Conservation (phyloP, 2,113 vertebrate genomes). For the Alethe diademata region DNA sequence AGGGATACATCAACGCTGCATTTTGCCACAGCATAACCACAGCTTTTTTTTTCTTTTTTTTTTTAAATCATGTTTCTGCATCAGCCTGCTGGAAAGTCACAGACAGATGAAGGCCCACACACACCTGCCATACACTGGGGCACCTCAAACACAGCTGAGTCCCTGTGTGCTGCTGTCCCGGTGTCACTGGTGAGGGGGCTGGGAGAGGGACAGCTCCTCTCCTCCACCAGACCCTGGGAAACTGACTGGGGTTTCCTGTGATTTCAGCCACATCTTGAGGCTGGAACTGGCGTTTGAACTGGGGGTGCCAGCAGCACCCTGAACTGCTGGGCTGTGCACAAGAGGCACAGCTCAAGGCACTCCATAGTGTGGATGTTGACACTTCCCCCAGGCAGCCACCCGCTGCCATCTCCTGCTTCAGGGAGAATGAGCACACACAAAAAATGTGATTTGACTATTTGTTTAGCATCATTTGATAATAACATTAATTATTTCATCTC, state of each 20-base stretch:
- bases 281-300: background rate
- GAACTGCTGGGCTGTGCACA: background rate
- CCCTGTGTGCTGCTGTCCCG: rapidly evolving
- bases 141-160: rapidly evolving
- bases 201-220: background rate
- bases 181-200: rapidly evolving
- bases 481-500: conserved; percentile 23
- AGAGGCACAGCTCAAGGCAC: rapidly evolving
- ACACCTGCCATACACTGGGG: background rate
- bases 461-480: background rate
- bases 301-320: background rate
- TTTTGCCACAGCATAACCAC: background rate
- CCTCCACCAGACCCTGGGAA: background rate
- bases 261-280: background rate
- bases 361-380: rapidly evolving
- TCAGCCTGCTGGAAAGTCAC: background rate
- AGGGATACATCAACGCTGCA: background rate
- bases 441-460: background rate
- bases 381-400: background rate
- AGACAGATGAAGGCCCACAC: background rate
- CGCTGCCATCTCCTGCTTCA: background rate
- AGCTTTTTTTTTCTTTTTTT: background rate
- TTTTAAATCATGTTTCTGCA: background rate
- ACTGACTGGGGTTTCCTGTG: rapidly evolving
- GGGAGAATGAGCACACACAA: background rate